Base-by-base conservation (phyloP, 2,888 invertebrate genomes). In the Tenthredo scrophulariae region DNA sequence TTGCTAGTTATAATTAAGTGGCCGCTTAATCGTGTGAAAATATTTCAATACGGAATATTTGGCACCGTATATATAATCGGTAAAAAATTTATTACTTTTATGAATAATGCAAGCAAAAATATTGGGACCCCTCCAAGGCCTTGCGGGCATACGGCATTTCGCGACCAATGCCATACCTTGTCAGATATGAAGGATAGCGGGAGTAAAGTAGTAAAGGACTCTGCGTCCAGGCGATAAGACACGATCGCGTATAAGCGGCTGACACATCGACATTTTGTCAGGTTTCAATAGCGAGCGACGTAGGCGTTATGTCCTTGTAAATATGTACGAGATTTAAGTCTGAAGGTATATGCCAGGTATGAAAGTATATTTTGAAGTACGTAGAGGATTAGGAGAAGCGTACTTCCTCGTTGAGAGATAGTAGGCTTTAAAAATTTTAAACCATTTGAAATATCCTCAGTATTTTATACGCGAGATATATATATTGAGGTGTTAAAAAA, bases 161-260 rank as follows among this genome's bases (percentile, higher is more conserved):
- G 22, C n/a, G 40, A 74, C 72, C 72, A 43, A 72, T 72, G 40
- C 15, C 13, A 22, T 22, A 43, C 18, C 22, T 13, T 72, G 43
- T 10, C 22, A n/a, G 7, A 43, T 18, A 22, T n/a, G n/a, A 13
- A 40, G 6, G 40, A 9, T 72, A 72, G 72, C 9, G 43, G 72
- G 29, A 15, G 43, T 74, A 43, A 40, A 74, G 43, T 40, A 43
- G 43, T 22, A 40, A 26, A 74, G 43, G 72, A 43, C 22, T 43
- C 15, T 29, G 40, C 22, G 72, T 74, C 72, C 72, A 43, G 43
- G 72, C 43, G 72, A 74, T 74, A 43, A 74, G 72, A 43, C 72
- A 37, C 37, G 62, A 62, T 62, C 62, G 26, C 10, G 62, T 29
- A 62, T 67, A 67, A 67, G 33, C 29, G 15, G 18, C 33, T 67